These are phyloP conservation scores for Scaptomyza caliginosa DNA, from an alignment of 2,888 invertebrate genomes.

Conservation along the genomic window DNA sequence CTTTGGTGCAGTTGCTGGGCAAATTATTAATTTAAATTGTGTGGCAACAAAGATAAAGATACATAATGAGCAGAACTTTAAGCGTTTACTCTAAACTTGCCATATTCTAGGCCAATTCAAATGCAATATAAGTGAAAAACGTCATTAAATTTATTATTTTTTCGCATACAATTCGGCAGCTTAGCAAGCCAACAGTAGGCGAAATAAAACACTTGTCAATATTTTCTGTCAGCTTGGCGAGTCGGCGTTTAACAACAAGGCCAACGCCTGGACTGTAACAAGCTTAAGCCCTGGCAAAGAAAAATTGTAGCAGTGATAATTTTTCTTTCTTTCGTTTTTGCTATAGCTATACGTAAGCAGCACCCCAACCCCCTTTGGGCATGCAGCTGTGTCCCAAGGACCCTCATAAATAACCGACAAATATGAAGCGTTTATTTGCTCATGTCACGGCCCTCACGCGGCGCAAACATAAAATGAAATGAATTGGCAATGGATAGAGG, in stretches of 20 bases:
- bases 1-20: conserved; percentile 67
- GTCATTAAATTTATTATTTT: conserved; percentile 56
- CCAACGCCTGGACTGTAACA: conserved; percentile 53
- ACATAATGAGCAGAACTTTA: not conserved
- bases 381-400: conserved; percentile 75
- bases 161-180: conserved; percentile 68
- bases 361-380: conserved; percentile 20
- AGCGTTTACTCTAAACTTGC: too few species aligned
- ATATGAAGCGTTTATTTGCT: conserved; percentile 80
- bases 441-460: conserved; percentile 74
- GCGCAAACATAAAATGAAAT: conserved; percentile 45
- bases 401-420: conserved; percentile 80
- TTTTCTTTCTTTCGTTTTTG: conserved; percentile 37
- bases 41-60: not conserved
- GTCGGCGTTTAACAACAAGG: conserved; percentile 31
- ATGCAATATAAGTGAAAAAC: conserved; percentile 17
- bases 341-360: not conserved
- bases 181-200: conserved; percentile 51
- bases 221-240: conserved; percentile 4
- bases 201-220: conserved; percentile 49
- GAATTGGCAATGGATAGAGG: conserved; percentile 59
- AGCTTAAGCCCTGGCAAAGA: conserved; percentile 73
- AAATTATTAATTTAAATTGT: conserved; percentile 76
- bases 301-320: conserved; percentile 72
- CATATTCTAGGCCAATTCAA: conserved; percentile 36